Evolutionary conservation across 1,140 invertebrate species (phyloP), one percentile per base, ranked within the genome.

Genomic region (Brachionus calyciflorus): DNA sequence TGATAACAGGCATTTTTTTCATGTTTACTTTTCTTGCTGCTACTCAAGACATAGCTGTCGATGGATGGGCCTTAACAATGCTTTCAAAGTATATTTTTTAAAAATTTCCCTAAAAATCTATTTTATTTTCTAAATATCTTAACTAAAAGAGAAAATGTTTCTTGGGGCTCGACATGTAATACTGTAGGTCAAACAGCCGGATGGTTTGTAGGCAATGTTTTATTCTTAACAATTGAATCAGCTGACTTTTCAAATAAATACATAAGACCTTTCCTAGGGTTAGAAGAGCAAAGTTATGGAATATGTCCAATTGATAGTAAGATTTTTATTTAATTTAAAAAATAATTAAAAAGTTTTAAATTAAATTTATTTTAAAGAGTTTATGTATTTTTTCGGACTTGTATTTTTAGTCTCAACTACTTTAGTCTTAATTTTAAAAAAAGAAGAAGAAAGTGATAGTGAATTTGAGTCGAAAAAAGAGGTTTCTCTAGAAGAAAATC

Each of bases 1-100:
- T 91, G 81, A 82, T 92, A 2, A 89, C 93, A 81, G 82, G 90
- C 26, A 89, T 93, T 69, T 93, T 98, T 91, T 84, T 96, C 12
- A 84, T 91, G 76, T 86, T 97, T 48, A 95, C 93, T 1, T 85
- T 81, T n/a, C 87, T 82, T 91, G 96, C 95, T n/a, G 96, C 97
- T 2, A 99, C 96, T 28, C 97, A 99, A 87, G 97, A 99, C 85
- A 98, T 99, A 82, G 96, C 95, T 69, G 96, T 99, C 0, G 97
- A 99, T 88, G 97, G 97, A 5, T 99, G 97, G 97, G 96, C 97
- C 1, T 85, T 99, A 0, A 99, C 96, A 2, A 99, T 99, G 93
- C 86, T 99, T 81, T 83, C 89, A 88, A 77, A 53, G 70, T 75
- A 75, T 2, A 28, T 2, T 12, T 21, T 65, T 65, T 44, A 0